Base-by-base conservation (phyloP, 2,888 invertebrate species). In the Xestia sexstrigata region DNA sequence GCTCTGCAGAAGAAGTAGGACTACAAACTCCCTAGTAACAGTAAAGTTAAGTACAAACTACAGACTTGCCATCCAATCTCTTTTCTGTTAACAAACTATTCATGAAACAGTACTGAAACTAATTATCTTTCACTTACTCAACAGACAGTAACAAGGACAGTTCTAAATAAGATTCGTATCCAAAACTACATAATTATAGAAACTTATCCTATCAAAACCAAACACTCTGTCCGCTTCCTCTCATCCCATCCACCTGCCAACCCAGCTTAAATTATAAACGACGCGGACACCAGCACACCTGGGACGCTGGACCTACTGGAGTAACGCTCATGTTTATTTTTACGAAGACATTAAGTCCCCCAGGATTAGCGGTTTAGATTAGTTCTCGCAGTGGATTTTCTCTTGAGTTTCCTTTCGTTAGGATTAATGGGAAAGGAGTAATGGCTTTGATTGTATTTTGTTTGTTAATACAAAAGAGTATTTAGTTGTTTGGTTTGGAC, bases 201-300 rank as follows among this genome's bases (percentile, higher is more conserved):
- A 83, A 83, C 76, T 84, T 74, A 77, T 52, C 70, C 13, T 65
- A 73, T 73, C 63, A 73, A 47, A 47, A 49, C 1, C 8, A 9
- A 58, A 20, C 35, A 45, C 49, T 15, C 69, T 63, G 69, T 73
- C 69, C 89, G 90, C 89, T 84, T 30, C 70, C 82, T 75, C 86
- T 74, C 70, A 42, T 85, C 79, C 86, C 90, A 90, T 90, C 78
- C 85, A 84, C 84, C 87, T 82, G 84, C 55, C 84, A 84, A 84
- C 85, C 76, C 85, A 79, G 91, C 91, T 93, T 95, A 93, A 94
- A 95, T 95, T 93, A 95, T 95, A 93, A 95, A 95, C 93, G 93
- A 93, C 87, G 91, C 87, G 91, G 92, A 92, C 93, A 89, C 88
- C 71, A 83, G 78, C 90, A 86, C 95, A 95, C 94, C 95, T 95